These are phyloP conservation scores for Osmerus eperlanus DNA, from an alignment of 2,113 vertebrate genomes.

Conservation along the genomic window DNA sequence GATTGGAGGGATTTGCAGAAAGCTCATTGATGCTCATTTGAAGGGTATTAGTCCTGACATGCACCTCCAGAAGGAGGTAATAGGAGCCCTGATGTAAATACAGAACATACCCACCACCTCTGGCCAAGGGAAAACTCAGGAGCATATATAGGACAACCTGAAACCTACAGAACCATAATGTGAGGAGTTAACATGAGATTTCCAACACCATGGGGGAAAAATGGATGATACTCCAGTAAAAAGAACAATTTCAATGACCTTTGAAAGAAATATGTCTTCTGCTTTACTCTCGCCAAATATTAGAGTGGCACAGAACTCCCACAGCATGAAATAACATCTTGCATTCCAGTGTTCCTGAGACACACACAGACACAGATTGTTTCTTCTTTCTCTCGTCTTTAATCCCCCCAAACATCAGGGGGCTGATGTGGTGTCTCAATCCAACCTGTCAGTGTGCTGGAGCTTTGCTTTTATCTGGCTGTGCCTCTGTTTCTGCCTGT, in stretches of 20 bases:
- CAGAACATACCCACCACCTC: slow-evolving; percentile 78
- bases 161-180: slow-evolving; percentile 66
- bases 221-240: not conserved
- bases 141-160: slow-evolving; percentile 67
- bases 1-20: slow-evolving; percentile 74
- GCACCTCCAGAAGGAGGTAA: slow-evolving; percentile 83
- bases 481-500: slow-evolving; percentile 22
- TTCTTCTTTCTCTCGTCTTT: slow-evolving; percentile 24
- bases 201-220: slow-evolving; percentile 49
- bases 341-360: not conserved
- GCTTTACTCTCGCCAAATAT: too few relatives aligned
- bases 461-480: slow-evolving; percentile 70
- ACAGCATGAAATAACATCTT: too few relatives aligned
- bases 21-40: slow-evolving; percentile 77
- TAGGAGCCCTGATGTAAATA: slow-evolving; percentile 84
- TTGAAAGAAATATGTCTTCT: too few relatives aligned
- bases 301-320: too few relatives aligned
- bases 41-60: slow-evolving; percentile 85
- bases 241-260: not conserved
- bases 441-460: slow-evolving; percentile 66
- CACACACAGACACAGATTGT: not conserved
- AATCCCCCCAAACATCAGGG: slow-evolving; percentile 58
- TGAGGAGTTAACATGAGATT: slow-evolving; percentile 72
- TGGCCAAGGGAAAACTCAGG: slow-evolving; percentile 71
- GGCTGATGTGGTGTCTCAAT: slow-evolving; percentile 66